phyloP scores from a whole-genome alignment of 2,113 vertebrate genomes.

The Gambusia holbrooki region DNA sequence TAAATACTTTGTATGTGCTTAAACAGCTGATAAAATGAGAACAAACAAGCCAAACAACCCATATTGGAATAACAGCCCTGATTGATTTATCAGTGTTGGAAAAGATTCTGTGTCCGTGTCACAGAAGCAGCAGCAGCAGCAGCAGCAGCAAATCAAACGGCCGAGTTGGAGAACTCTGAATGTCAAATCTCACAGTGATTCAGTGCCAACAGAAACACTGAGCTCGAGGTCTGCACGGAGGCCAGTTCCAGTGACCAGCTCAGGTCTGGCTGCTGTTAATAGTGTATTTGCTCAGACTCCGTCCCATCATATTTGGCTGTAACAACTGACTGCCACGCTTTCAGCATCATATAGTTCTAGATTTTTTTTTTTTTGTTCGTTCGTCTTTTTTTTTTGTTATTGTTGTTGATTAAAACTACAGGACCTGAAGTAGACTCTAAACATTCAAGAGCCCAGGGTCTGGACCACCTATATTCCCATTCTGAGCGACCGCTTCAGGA shows the following conservation, averaged over 20 bases:
- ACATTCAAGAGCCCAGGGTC: conserved; percentile 84
- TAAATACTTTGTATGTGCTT: conserved; percentile 28
- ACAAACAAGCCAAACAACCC: conserved; percentile 51
- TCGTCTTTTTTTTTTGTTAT: no score
- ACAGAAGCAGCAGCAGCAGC: conserved; percentile 46
- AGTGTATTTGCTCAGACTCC: conserved; percentile 31
- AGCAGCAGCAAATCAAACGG: conserved; percentile 48
- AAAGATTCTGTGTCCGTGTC: conserved; percentile 37
- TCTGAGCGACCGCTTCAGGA: conserved; percentile 80
- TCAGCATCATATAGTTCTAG: conserved; percentile 50
- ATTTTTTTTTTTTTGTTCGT: not conserved
- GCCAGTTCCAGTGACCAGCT: conserved; percentile 41
- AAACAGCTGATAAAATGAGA: conserved; percentile 35
- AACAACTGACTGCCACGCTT: conserved; percentile 35
- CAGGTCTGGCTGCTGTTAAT: conserved; percentile 36
- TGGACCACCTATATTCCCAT: conserved; percentile 82
- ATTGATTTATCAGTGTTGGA: conserved; percentile 51
- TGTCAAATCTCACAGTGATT: conserved; percentile 78
- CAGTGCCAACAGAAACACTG: conserved; percentile 47
- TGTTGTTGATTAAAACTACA: conserved; percentile 32
- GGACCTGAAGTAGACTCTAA: conserved; percentile 61
- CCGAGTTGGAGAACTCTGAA: conserved; percentile 59
- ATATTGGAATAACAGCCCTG: conserved; percentile 49
- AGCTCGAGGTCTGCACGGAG: conserved; percentile 37
- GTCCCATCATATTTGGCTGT: conserved; percentile 35